These are phyloP conservation scores for Drosophila picticornis DNA, from an alignment of 2,888 invertebrate species.

Conservation along the genomic window DNA sequence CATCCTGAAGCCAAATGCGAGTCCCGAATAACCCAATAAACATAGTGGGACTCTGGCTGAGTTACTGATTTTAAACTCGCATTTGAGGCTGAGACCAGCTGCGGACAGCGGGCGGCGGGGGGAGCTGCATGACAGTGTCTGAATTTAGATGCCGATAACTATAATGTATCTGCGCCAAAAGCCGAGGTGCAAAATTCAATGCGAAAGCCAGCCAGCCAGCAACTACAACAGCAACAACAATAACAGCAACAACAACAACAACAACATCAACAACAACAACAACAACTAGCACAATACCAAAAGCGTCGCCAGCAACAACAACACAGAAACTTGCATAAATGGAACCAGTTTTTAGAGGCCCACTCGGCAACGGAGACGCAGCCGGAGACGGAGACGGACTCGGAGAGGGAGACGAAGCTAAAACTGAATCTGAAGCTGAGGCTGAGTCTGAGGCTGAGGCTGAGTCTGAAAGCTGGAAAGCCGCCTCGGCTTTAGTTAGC, in stretches of 20 bases:
- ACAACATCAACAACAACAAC: slow-evolving; percentile 14
- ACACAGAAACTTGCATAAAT: slow-evolving; percentile 74
- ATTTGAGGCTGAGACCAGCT: slow-evolving; percentile 3
- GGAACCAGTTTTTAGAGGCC: slow-evolving; percentile 78
- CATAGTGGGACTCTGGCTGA: slow-evolving; percentile 19
- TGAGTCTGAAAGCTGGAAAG: slow-evolving; percentile 41
- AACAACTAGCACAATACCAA: slow-evolving; percentile 56
- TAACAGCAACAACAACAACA: slow-evolving; percentile 52
- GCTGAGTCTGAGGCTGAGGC: slow-evolving; percentile 1
- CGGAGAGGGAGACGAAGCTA: slow-evolving; percentile 26
- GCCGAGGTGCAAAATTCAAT: slow-evolving; percentile 78
- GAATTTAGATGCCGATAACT: slow-evolving; percentile 80
- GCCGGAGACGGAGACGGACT: slow-evolving; percentile 29
- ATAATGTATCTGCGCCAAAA: slow-evolving; percentile 76
- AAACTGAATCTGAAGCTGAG: slow-evolving; percentile 9
- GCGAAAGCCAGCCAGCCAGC: slow-evolving; percentile 60
- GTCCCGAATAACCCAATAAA: slow-evolving; percentile 22
- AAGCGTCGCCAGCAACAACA: slow-evolving; percentile 58
- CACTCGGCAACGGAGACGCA: slow-evolving; percentile 33
- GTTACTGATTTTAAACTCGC: slow-evolving; percentile 18
- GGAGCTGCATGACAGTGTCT: slow-evolving; percentile 63
- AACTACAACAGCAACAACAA: slow-evolving; percentile 28
- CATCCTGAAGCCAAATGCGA: slow-evolving; percentile 25
- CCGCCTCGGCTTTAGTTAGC: slow-evolving; percentile 65
- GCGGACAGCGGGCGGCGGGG: slow-evolving; percentile 8